A percentile compares a stretch with the other conserved stretches of the same genome.
phyloP scores from a whole-genome alignment of 2,797 vertebrate species.

The Perdix hodgsoniae region DNA sequence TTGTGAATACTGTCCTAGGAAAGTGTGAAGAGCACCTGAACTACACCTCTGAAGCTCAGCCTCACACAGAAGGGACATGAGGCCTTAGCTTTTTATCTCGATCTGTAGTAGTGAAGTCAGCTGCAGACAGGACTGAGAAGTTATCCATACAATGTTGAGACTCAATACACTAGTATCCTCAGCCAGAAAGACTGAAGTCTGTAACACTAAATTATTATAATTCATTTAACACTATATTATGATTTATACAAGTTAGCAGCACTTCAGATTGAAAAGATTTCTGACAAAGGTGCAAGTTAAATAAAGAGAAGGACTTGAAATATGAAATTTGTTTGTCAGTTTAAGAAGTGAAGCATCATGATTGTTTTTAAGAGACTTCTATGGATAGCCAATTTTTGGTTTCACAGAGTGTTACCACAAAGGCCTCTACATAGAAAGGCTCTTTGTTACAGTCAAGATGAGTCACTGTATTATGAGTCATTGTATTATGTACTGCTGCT shows the following conservation, averaged over 20 bases:
- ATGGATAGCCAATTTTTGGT: neutral
- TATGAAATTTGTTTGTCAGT: neutral
- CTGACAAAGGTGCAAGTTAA: neutral
- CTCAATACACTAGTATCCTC: neutral
- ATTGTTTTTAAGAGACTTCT: neutral
- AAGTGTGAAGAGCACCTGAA: neutral
- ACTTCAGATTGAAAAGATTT: neutral
- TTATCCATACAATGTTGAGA: neutral
- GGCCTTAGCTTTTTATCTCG: neutral
- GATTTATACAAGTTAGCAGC: neutral
- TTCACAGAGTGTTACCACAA: neutral
- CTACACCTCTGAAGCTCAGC: fast-evolving
- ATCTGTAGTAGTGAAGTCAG: neutral
- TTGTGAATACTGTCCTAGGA: fast-evolving
- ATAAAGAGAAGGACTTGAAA: neutral
- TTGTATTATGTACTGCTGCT: neutral
- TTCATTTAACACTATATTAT: neutral
- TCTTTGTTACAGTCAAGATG: neutral
- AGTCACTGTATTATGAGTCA: neutral
- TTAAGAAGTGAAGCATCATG: neutral
- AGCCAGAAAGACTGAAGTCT: neutral
- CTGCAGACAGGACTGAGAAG: neutral
- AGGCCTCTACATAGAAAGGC: neutral
- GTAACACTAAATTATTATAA: neutral
- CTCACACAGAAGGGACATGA: neutral